Evolutionary conservation across 2,113 vertebrate genomes (phyloP), one percentile per base, ranked within the genome.

Genomic region (Pica pica): DNA sequence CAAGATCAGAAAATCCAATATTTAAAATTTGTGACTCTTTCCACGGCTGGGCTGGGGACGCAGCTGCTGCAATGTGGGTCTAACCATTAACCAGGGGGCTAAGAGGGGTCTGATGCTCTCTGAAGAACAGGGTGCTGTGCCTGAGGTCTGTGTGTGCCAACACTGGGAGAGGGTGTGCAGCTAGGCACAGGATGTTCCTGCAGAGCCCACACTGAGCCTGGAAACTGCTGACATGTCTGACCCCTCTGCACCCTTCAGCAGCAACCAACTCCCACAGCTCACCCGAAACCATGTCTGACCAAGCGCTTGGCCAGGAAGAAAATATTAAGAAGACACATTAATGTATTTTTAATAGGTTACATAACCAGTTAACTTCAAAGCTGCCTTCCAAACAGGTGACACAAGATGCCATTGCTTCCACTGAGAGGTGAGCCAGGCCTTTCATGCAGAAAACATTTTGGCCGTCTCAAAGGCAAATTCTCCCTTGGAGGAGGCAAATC

Each of bases 311-410:
- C 37, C 44, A n/a, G 41, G 50, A 55, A 81, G 53, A 39, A 31
- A 59, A 67, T 16, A 84, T 35, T 30, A 64, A 44, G 73, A 49
- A 67, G 59, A 21, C 42, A 26, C 37, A 35, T 59, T 0, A 37
- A 59, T 79, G 35, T 68, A 42, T 69, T 94, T 87, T 87, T 81
- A 77, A 83, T 35, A 69, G 23, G 30, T 81, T 78, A 67, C 50
- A 35, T 59, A 56, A 87, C 52, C 33, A 52, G 60, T 42, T 64
- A 46, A 17, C n/a, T 69, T 84, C 41, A 81, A 90, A 92, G 64
- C 46, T 84, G 76, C 53, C n/a, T 39, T 61, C 88, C 53, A 93
- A 87, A 74, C 13, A 80, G 33, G 59, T 56, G 55, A 53, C n/a
- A 67, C 37, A 47, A 86, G 30, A 67, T 69, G 26, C 57, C 42